Evolutionary conservation across 2,113 vertebrate species (phyloP).

Genomic region (Dasypus novemcinctus): DNA sequence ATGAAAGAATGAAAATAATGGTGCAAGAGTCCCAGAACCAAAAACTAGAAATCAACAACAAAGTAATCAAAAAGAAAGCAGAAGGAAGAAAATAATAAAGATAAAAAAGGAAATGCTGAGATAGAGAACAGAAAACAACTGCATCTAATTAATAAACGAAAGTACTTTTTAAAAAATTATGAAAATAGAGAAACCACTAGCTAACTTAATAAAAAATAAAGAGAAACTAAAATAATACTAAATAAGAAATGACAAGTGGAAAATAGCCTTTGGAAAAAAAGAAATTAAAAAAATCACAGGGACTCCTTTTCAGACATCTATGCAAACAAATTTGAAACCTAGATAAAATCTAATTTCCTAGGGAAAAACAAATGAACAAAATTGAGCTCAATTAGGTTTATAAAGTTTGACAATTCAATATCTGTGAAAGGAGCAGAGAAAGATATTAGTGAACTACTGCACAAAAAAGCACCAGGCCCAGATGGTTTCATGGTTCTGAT

Average conservation of each 20-base stretch:
- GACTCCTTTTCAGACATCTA: not conserved
- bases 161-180: not conserved
- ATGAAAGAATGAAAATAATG: not conserved
- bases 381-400: not conserved
- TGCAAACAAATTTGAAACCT: not conserved
- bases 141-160: not conserved
- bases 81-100: not conserved
- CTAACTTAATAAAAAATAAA: not conserved
- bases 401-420: not conserved
- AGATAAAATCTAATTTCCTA: not conserved
- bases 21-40: not conserved
- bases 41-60: not conserved
- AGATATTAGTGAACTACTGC: not conserved
- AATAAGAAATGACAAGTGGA: not conserved
- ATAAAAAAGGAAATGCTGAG: constrained; percentile 3
- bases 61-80: not conserved
- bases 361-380: not conserved
- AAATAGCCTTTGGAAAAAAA: not conserved
- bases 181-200: not conserved
- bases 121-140: not conserved
- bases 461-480: not conserved
- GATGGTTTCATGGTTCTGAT: not conserved
- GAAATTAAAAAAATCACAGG: not conserved
- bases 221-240: not conserved
- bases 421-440: not conserved